Evolutionary conservation across 1,140 invertebrate genomes (phyloP), one percentile per base, ranked within the genome.

Genomic region (Zaprionus lachaisei): DNA sequence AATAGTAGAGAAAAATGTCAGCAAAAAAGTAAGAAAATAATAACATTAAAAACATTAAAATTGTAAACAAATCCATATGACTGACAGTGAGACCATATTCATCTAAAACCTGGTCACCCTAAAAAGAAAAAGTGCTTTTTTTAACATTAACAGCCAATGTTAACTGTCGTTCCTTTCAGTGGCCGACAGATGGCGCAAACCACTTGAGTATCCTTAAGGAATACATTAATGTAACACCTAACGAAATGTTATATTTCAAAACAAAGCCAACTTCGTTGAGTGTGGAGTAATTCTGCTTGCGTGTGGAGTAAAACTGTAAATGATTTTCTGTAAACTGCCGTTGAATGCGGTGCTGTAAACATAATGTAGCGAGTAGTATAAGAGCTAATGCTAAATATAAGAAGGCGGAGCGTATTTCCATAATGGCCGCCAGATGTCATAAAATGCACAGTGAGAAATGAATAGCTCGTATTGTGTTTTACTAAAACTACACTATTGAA

Each of bases 341-440:
- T 0, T 31, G n/a, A 44, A 31, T 44, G 20, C 24, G 47, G 67
- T 60, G 58, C 28, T 20, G 41, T 38, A 28, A 17, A 41, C 31
- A n/a, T 56, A 31, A 49, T 26, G 34, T 3, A 38, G 20, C 17
- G 34, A 44, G 58, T 34, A 44, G 20, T 75, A 77, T 72, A 77
- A 72, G 69, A 72, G 69, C 14, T 17, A 41, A 41, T 37, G 5
- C 37, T 9, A 2, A 49, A 20, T 55, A 57, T 56, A 58, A 44
- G 38, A 58, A 34, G 75, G 75, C 75, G 75, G 75, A 68, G 71
- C 54, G 22, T 67, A 62, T 44, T 68, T 67, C 51, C 54, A 68
- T 77, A 51, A 77, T 77, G 75, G 75, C 75, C 54, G 75, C 60
- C 75, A 64, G 44, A 12, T 11, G 37, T 55, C 34, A 51, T 72